Evolutionary conservation across 2,797 vertebrate genomes (phyloP).

Genomic region (Tapera naevia): DNA sequence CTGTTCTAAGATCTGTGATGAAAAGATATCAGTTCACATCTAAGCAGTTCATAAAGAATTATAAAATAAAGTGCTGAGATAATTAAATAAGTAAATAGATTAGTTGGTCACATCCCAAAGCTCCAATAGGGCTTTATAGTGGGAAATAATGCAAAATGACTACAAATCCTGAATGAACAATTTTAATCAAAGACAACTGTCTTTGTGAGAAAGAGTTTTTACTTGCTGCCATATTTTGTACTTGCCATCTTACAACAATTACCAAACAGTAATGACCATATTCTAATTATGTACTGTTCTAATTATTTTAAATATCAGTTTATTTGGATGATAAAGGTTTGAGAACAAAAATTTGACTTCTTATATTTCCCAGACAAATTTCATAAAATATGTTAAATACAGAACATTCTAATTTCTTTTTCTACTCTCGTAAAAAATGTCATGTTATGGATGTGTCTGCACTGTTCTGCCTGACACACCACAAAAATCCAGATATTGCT

Average conservation of each 20-base stretch:
- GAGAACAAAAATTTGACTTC: not conserved
- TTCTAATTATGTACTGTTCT: not conserved
- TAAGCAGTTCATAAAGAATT: conserved; percentile 41
- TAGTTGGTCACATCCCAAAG: conserved; percentile 48
- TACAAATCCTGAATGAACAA: not conserved
- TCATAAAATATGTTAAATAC: not conserved
- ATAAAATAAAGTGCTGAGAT: conserved; percentile 34
- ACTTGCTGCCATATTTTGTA: not conserved
- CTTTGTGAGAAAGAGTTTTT: not conserved
- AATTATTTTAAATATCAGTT: not conserved
- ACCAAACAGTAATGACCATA: not conserved
- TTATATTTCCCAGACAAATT: not conserved
- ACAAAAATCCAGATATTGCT: not conserved
- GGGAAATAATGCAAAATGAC: conserved; percentile 23
- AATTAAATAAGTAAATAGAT: conserved; percentile 69
- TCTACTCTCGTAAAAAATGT: not conserved
- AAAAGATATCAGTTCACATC: conserved; percentile 33
- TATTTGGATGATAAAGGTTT: not conserved
- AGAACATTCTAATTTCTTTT: not conserved
- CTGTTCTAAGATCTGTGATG: conserved; percentile 19
- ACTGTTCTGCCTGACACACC: not conserved
- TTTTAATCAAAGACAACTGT: not conserved
- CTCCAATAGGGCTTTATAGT: not conserved
- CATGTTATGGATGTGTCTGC: not conserved
- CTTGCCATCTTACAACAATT: not conserved